Base-by-base conservation (phyloP, 2,888 invertebrate species). In the Leucophenga montana region DNA sequence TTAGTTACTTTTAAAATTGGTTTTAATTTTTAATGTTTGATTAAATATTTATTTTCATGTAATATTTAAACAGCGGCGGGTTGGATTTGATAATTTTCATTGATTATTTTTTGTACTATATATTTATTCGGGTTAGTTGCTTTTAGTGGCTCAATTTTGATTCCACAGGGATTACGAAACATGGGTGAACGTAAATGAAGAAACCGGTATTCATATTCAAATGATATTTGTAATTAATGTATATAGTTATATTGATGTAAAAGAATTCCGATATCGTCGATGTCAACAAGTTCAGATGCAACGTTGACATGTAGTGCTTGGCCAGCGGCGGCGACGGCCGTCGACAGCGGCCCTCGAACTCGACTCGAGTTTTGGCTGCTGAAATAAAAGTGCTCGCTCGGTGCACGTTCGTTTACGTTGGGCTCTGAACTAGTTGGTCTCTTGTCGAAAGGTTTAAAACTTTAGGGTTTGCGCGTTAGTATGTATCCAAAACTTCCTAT, bases 391-490 rank as follows among this genome's bases (percentile, higher is more conserved):
- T 64, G 59, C 33, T 61, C 14, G n/a, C 46, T 50, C 18, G 50
- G 11, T 22, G 61, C 61, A 61, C 61, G 61, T 61, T 61, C 11
- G 61, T 20, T 27, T 18, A 18, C 61, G 61, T 61, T 61, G 61
- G 39, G 61, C 18, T 61, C 39, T 18, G n/a, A 61, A 61, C 61
- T 39, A 39, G 61, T 61, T 39, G 61, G 61, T 61, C 61, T 61
- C 39, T n/a, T 61, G 39, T 18, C 39, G 39, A 39, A 39, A 39
- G 39, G 39, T 39, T 39, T 39, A 39, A 39, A 39, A 39, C 39
- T 39, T 39, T 39, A 39, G 39, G 39, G 39, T 39, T 39, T 39
- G 11, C 39, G 39, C 39, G 11, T 39, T 39, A 3, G 11, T 39
- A 39, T 39, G 39, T 39, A 39, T 39, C 9, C 39, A 39, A 39